Evolutionary conservation across 2,888 invertebrate species (phyloP), one percentile per base, ranked within the genome.

Genomic region (Pelosia muscerda): DNA sequence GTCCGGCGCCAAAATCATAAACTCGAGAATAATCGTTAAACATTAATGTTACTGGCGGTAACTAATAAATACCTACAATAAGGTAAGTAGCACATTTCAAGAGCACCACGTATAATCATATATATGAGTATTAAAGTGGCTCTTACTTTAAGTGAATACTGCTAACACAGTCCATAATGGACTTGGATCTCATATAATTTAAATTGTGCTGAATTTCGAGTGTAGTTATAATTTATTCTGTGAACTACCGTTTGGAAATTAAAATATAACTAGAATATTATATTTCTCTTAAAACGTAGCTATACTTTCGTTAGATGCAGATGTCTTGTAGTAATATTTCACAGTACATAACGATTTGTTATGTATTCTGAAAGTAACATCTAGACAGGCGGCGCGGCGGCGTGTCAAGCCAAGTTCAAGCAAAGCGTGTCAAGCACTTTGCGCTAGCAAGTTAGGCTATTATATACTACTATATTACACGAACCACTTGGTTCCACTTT

Each of bases 111-210:
- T 62, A 31, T 31, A 62, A 62, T 62, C 62, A 62, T 31, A 22
- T 22, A 53, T 26, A 53, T 62, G 15, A 84, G 86, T 87, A 90
- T 87, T 83, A 88, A 89, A 92, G 90, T 89, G 89, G 80, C 90
- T 88, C 89, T 92, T 90, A 90, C 82, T 82, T 85, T 87, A 90
- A 88, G 88, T 89, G 87, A 90, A 88, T 79, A 85, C 85, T 88
- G 86, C 88, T 87, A 77, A 81, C 70, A 71, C 86, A 86, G 84
- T 85, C 81, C 76, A 78, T 85, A 86, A 85, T 87, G 86, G 88
- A 86, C 78, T 76, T 75, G 73, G 78, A 79, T 79, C 78, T 82
- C 80, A 78, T 85, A 84, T 86, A 85, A 88, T 86, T 86, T 82
- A 80, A 86, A 86, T 86, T 82, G 81, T 77, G 81, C 77, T 77